These are phyloP conservation scores for Grantiella picta DNA, from an alignment of 2,113 vertebrate species.

Conservation along the genomic window DNA sequence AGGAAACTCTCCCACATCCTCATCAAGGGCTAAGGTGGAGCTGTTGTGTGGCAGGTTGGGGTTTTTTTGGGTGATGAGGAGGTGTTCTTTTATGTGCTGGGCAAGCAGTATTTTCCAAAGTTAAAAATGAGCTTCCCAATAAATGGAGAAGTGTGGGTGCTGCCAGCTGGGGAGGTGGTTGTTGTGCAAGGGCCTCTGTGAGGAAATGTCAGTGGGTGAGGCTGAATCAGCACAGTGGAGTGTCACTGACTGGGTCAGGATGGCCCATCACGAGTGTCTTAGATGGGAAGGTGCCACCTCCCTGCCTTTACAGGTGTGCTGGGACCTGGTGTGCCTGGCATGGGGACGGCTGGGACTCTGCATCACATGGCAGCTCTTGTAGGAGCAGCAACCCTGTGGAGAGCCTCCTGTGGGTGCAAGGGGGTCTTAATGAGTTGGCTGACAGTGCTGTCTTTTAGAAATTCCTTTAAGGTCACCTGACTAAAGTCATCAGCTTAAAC, in stretches of 20 bases:
- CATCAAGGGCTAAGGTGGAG: background rate
- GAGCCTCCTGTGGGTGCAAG: background rate
- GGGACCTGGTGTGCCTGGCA: fast-evolving
- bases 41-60: background rate
- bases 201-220: background rate
- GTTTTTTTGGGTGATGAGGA: background rate
- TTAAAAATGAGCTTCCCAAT: background rate
- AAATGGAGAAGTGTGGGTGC: background rate
- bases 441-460: background rate
- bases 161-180: background rate
- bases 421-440: background rate
- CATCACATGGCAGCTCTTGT: background rate
- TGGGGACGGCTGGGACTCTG: background rate
- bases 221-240: background rate
- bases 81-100: background rate
- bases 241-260: background rate
- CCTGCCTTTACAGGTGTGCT: background rate
- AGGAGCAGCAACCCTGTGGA: background rate
- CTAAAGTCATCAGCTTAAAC: background rate
- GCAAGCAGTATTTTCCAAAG: background rate
- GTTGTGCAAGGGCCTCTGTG: background rate
- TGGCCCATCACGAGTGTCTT: background rate
- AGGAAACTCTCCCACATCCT: background rate
- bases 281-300: background rate
- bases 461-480: background rate